These are phyloP conservation scores for Cantharis lateralis DNA, from an alignment of 2,888 invertebrate species.

Conservation along the genomic window DNA sequence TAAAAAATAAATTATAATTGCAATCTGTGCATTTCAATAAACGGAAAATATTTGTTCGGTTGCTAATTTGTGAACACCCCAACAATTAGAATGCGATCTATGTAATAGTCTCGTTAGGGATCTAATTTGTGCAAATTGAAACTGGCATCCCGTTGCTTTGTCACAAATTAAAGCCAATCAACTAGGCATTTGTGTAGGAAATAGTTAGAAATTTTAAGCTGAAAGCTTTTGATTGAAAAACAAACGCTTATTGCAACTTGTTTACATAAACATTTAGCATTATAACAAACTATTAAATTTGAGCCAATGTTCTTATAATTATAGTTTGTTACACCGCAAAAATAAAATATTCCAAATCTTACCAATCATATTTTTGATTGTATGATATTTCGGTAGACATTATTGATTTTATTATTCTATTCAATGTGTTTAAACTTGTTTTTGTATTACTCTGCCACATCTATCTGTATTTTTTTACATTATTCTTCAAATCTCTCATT, in stretches of 20 bases:
- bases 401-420: neutral
- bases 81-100: conserved; percentile 30
- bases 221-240: conserved; percentile 18
- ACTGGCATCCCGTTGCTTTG: conserved; percentile 39
- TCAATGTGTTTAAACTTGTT: neutral
- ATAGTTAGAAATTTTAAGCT: conserved; percentile 33
- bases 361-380: neutral
- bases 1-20: neutral
- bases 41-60: neutral
- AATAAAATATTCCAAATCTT: neutral
- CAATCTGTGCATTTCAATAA: neutral
- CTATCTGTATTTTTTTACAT: too few relatives aligned
- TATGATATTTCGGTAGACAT: neutral
- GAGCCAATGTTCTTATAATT: neutral
- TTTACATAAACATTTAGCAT: neutral
- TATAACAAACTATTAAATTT: neutral
- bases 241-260: neutral
- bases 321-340: neutral
- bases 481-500: neutral
- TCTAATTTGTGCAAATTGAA: conserved; percentile 43
- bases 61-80: conserved; percentile 36
- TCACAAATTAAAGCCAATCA: conserved; percentile 50
- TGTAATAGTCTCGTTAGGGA: conserved; percentile 45
- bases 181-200: conserved; percentile 47
- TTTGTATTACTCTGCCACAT: too few relatives aligned